A percentile compares a stretch with the other conserved stretches of the same genome.
Evolutionary conservation across 2,888 invertebrate species (phyloP).

Genomic region (Parnassius apollo): DNA sequence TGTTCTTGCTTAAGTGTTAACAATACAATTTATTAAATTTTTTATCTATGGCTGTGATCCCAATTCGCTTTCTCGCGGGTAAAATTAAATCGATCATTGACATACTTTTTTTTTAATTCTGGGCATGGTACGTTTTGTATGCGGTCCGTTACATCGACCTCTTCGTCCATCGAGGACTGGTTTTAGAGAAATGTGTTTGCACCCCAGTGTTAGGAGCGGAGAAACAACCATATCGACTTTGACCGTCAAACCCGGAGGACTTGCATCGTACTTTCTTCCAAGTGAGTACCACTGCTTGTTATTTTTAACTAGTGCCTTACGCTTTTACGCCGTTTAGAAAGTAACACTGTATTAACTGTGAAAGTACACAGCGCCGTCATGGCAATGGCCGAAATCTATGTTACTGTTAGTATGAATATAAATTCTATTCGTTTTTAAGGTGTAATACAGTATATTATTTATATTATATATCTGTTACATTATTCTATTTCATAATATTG

Average conservation of each 20-base stretch:
- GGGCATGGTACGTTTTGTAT: constrained; percentile 54
- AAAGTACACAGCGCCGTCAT: constrained; percentile 19
- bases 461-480: too few relatives aligned
- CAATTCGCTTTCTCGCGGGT: background rate
- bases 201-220: constrained; percentile 43
- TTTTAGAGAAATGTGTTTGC: constrained; percentile 52
- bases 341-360: constrained; percentile 42
- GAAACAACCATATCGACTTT: constrained; percentile 47
- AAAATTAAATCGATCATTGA: constrained; percentile 15
- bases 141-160: constrained; percentile 71
- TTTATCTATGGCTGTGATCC: background rate
- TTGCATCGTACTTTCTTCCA: constrained; percentile 49
- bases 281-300: constrained; percentile 45
- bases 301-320: constrained; percentile 19
- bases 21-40: too few relatives aligned
- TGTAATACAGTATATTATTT: too few relatives aligned
- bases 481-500: too few relatives aligned
- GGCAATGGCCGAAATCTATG: constrained; percentile 20
- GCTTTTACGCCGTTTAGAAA: constrained; percentile 51
- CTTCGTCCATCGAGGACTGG: constrained; percentile 49
- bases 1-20: too few relatives aligned
- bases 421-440: background rate
- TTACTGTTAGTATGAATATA: constrained; percentile 21
- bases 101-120: constrained; percentile 47
- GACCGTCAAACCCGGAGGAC: constrained; percentile 52